Conservation (phyloP, 2,888 invertebrate species). For the Megastigmus dorsalis region DNA sequence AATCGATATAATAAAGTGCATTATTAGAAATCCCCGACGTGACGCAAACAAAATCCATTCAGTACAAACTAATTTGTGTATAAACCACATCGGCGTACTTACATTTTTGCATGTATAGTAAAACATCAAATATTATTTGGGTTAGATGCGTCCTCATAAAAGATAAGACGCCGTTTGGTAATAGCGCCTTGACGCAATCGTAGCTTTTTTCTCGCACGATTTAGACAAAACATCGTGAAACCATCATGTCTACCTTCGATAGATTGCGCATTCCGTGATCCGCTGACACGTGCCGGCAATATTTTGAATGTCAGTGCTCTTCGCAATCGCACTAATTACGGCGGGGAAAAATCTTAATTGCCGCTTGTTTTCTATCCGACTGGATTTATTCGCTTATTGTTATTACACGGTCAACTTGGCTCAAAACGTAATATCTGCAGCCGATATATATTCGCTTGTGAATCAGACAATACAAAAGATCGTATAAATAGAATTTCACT, state of each 20-base stretch:
- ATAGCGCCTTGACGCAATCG: slow-evolving; percentile 10
- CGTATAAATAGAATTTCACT: too few relatives aligned
- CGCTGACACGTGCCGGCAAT: neutral
- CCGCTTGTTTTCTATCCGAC: neutral
- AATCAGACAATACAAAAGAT: too few relatives aligned
- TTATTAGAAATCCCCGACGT: neutral
- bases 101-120: neutral
- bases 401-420: too few relatives aligned
- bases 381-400: neutral
- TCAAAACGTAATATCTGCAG: too few relatives aligned
- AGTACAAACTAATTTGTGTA: slow-evolving; percentile 9
- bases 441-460: too few relatives aligned
- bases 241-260: neutral
- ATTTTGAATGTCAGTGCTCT: neutral
- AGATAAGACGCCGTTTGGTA: slow-evolving; percentile 6
- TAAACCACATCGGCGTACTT: neutral
- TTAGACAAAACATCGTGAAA: slow-evolving; percentile 14
- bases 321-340: neutral
- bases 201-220: neutral
- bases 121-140: slow-evolving; percentile 13
- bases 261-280: neutral
- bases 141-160: neutral
- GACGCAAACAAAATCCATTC: neutral
- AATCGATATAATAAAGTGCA: neutral
- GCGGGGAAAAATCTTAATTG: neutral